Evolutionary conservation across 2,888 invertebrate species (phyloP), one percentile per base, ranked within the genome.

Genomic region (Microchrysa polita): DNA sequence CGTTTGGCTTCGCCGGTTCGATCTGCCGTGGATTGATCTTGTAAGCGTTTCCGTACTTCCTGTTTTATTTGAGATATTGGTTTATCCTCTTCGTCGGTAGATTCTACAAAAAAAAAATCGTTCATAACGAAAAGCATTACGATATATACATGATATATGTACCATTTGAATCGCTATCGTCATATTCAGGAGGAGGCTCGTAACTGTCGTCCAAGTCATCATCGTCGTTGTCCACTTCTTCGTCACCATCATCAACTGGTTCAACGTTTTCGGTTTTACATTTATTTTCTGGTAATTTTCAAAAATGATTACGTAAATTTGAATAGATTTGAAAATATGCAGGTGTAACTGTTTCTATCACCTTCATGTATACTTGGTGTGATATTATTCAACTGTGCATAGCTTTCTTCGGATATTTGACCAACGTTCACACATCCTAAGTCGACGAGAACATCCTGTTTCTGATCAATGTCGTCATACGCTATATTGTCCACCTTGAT

Each of bases 61-160:
- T 16, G 5, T 44, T n/a, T 65, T 7, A 34, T 44, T 22, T n/a
- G 7, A 0, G 27, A 44, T 9, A 65, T 65, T 12, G 34, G 65
- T 48, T 65, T 65, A 16, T 67, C 53, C n/a, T 67, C 67, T 9
- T 67, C 55, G 16, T 60, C 60, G 7, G 60, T 23, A 10, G 52
- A 55, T 5, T 67, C 67, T 55, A n/a, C 1, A 65, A 65, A 22
- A 20, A 20, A 22, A 20, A 48, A 5, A 16, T 57, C 18, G 18
- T 5, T 9, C 18, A 12, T 10, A 22, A 20, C 18, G 14, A 7
- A 5, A 34, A 34, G 27, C 27, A 34, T 2, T 34, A 34, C 2
- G 27, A 7, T 34, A 34, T 34, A n/a, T n/a, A n/a, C n/a, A n/a
- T n/a, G n/a, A n/a, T n/a, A n/a, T n/a, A 12, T 53, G 27, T 53